Evolutionary conservation across 2,797 vertebrate genomes (phyloP), one percentile per base, ranked within the genome.

Genomic region (Chelon labrosus): DNA sequence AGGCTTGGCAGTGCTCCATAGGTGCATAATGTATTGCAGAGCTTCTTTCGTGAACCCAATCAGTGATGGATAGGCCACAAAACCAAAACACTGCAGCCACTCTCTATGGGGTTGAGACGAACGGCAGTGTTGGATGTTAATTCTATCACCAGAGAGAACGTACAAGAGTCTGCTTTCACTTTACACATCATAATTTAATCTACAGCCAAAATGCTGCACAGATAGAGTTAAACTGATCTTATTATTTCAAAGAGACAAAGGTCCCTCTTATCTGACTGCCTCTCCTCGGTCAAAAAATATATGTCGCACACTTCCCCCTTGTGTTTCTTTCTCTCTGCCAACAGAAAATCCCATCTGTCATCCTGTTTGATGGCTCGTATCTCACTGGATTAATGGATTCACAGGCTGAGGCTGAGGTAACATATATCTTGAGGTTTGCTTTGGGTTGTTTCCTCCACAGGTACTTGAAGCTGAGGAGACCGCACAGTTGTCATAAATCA

Each of bases 401-500:
- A 38, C 6, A 52, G 49, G 54, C 19, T 6, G 0, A 31, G 54
- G n/a, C 17, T 50, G 59, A 14, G 7, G 37, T 62, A 65, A 73
- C 12, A 37, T 19, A 31, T n/a, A 4, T 64, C 56, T 66, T 60
- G 13, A 58, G 12, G n/a, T 52, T 64, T 37, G 20, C 20, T 66
- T 42, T 49, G 12, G 17, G 38, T 12, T 37, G 20, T 31, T 65
- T 73, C 14, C 60, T 62, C 39, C 51, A 55, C 16, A 5, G 35
- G 38, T 60, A 22, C 19, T 35, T 71, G n/a, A 56, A 25, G 37
- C 49, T 55, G 44, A 65, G 41, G 44, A 61, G 12, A 14, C 10
- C 38, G 27, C 44, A 41, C 50, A 25, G 49, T 27, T 39, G 27
- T 50, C 31, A 79, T 73, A 58, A 61, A 84, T 79, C 65, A 64